Percentiles rank a stretch among this genome's conserved stretches.
These are phyloP conservation scores for Germaria angustata DNA, from an alignment of 2,888 invertebrate species.

Conservation along the genomic window DNA sequence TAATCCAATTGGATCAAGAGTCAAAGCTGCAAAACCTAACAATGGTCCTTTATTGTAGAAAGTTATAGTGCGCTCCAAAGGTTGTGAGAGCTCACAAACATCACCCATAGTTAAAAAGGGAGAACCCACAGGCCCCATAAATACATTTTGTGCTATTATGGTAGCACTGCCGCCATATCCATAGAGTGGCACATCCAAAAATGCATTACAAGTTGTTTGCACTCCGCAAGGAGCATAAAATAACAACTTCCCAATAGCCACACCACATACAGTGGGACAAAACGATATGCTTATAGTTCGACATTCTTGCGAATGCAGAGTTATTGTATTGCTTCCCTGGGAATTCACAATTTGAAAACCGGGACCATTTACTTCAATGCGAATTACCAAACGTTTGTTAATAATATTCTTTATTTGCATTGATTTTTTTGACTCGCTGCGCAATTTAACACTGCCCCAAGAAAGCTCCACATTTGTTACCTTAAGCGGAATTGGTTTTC, in stretches of 20 bases:
- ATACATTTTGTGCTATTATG: constrained; percentile 81
- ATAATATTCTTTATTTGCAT: constrained; percentile 82
- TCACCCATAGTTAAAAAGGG: constrained; percentile 83
- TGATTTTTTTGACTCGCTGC: constrained; percentile 81
- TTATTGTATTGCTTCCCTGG: constrained; percentile 78
- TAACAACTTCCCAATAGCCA: constrained; percentile 81
- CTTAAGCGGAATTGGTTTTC: constrained; percentile 81
- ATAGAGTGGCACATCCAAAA: constrained; percentile 79
- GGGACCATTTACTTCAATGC: constrained; percentile 80
- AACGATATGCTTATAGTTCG: constrained; percentile 82
- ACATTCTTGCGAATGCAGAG: constrained; percentile 82
- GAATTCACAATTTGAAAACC: constrained; percentile 79
- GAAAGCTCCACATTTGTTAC: constrained; percentile 82
- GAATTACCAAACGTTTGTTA: constrained; percentile 82
- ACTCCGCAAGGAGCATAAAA: constrained; percentile 80
- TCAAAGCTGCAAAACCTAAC: constrained; percentile 80
- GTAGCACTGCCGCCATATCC: constrained; percentile 83
- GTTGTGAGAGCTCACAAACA: constrained; percentile 79
- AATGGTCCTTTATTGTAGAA: constrained; percentile 83
- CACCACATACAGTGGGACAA: constrained; percentile 82
- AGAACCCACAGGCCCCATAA: constrained; percentile 82
- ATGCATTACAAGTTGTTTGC: constrained; percentile 72
- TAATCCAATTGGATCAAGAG: constrained; percentile 75
- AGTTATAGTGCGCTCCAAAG: constrained; percentile 80
- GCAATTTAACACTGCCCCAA: constrained; percentile 83